Conservation (phyloP, 2,113 vertebrate genomes). For the Corynorhinus townsendii region DNA sequence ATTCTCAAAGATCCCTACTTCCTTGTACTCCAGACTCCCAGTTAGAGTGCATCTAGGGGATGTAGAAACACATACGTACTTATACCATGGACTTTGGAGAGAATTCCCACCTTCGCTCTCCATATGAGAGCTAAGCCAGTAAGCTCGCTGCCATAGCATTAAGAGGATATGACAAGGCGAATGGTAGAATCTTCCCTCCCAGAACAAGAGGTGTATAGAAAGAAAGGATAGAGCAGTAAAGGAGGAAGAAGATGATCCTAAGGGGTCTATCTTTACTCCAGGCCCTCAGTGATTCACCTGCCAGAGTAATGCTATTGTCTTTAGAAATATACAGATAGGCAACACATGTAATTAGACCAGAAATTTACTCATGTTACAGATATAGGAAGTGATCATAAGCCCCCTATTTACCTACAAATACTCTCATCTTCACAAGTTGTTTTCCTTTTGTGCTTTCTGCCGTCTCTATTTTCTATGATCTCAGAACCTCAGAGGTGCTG, state of each 20-base stretch:
- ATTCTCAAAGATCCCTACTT: neutral
- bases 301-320: neutral
- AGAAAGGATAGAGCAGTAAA: neutral
- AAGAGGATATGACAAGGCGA: neutral
- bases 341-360: neutral
- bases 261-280: neutral
- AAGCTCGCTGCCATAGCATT: neutral
- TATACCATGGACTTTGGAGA: neutral
- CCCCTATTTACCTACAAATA: neutral
- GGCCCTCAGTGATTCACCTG: neutral
- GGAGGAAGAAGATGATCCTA: neutral
- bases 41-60: neutral
- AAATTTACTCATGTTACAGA: neutral
- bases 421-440: neutral
- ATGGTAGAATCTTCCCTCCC: neutral
- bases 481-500: neutral
- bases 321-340: neutral
- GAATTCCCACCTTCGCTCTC: neutral
- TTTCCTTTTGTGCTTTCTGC: neutral
- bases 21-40: neutral
- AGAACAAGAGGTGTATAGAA: neutral
- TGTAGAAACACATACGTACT: neutral
- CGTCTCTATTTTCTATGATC: neutral
- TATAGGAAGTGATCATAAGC: neutral
- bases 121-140: neutral